Base-by-base conservation (phyloP, 2,888 invertebrate genomes). In the Beris morrisii region DNA sequence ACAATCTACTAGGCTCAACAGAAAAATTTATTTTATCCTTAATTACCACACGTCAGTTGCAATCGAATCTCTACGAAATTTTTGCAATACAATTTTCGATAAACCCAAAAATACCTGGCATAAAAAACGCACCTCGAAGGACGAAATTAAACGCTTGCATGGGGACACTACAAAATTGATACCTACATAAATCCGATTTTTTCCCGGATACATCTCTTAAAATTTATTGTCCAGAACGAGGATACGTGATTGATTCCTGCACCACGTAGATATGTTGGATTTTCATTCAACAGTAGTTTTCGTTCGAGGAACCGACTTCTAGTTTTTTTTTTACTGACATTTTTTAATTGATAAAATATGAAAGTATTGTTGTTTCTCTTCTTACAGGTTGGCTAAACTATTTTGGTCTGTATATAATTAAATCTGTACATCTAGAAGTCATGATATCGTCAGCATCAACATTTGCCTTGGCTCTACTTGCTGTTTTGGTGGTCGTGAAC, bases 241-340 rank as follows among this genome's bases (percentile, higher is more conserved):
- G 11, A 30, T 46, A 46, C 46, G 50, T 61, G 61, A 61, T 61
- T 61, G 61, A 61, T 61, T 61, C 38, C 12, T 38, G 15, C 15
- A 53, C 53, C n/a, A 53, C 15, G 53, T 22, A 22, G 22, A 22
- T 22, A 22, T 52, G 15, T 52, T 52, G 52, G 30, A 52, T 52
- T 28, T 28, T 48, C 48, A 52, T 52, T 22, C 22, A 22, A 22
- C 22, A 22, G 22, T 2, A 22, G 22, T 22, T 22, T 22, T 22
- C 22, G 22, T 22, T 38, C 38, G 7, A 38, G 38, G 38, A 5
- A 38, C 9, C 38, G 1, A 22, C 22, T 38, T 5, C 38, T 38
- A 7, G 9, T 1, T 3, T 38, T 38, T 38, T 38, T 3, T 38
- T 38, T 38, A 9, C 3, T 38, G 5, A 38, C 1, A 38, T 9